Conservation (phyloP, 2,113 vertebrate species). For the Rhynchomys soricoides region DNA sequence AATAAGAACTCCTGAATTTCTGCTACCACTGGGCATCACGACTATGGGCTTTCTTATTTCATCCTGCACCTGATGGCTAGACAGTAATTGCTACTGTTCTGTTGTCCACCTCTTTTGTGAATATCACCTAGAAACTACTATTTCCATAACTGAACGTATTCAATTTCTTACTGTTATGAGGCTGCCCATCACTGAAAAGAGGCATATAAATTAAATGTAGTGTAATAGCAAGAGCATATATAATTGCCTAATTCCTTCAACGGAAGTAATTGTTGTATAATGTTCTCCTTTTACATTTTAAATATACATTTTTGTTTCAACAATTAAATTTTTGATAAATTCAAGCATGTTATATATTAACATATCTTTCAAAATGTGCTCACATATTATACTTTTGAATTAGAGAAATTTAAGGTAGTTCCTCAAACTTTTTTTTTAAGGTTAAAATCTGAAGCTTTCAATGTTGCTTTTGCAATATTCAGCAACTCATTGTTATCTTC, state of each 20-base stretch:
- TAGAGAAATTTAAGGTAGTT: not conserved
- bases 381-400: not conserved
- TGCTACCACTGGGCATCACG: accelerated
- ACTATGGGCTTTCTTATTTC: not conserved
- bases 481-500: not conserved
- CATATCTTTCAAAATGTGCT: not conserved
- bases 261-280: not conserved
- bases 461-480: not conserved
- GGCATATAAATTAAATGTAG: not conserved
- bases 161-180: not conserved
- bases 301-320: not conserved
- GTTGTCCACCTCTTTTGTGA: not conserved
- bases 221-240: not conserved
- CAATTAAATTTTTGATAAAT: not conserved
- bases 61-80: accelerated
- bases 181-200: not conserved
- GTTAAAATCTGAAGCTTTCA: not conserved
- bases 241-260: not conserved
- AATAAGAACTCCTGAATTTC: not conserved
- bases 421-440: not conserved
- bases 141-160: not conserved
- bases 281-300: not conserved
- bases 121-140: accelerated
- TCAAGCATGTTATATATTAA: not conserved
- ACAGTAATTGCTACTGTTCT: not conserved